Evolutionary conservation across 2,113 vertebrate genomes (phyloP).

Genomic region (Varanus komodoensis): DNA sequence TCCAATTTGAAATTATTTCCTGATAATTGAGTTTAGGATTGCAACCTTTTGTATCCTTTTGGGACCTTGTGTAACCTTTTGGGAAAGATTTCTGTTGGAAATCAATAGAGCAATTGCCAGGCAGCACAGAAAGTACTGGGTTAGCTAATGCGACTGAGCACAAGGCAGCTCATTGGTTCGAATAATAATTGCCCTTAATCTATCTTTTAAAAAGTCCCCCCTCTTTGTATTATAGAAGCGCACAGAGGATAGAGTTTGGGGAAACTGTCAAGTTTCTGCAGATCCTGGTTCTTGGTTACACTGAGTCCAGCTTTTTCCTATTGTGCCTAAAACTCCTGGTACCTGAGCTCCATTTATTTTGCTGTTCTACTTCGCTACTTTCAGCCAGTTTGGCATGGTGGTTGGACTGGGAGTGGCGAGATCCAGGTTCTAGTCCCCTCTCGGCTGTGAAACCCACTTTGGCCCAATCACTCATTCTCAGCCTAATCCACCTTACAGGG

Average conservation of each 20-base stretch:
- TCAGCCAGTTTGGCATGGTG: too few relatives aligned
- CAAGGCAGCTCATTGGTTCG: not conserved
- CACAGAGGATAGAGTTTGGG: not conserved
- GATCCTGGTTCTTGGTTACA: not conserved
- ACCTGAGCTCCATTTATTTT: not conserved
- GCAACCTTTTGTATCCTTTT: not conserved
- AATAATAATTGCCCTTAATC: not conserved
- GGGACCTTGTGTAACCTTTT: too few relatives aligned
- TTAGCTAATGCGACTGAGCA: not conserved
- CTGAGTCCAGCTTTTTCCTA: not conserved
- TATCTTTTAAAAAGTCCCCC: not conserved
- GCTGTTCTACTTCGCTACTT: not conserved
- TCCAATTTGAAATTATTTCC: not conserved
- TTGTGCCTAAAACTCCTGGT: not conserved
- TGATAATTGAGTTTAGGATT: not conserved
- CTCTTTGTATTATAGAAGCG: not conserved
- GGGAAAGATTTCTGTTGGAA: not conserved
- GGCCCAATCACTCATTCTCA: too few relatives aligned
- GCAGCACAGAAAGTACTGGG: not conserved
- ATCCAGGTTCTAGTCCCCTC: too few relatives aligned
- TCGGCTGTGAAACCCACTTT: too few relatives aligned
- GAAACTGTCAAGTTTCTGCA: not conserved
- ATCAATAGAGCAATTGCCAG: not conserved
- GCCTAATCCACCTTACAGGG: too few relatives aligned
- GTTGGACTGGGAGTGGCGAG: too few relatives aligned